Conservation (phyloP, 2,797 vertebrate species). For the Crenichthys baileyi region DNA sequence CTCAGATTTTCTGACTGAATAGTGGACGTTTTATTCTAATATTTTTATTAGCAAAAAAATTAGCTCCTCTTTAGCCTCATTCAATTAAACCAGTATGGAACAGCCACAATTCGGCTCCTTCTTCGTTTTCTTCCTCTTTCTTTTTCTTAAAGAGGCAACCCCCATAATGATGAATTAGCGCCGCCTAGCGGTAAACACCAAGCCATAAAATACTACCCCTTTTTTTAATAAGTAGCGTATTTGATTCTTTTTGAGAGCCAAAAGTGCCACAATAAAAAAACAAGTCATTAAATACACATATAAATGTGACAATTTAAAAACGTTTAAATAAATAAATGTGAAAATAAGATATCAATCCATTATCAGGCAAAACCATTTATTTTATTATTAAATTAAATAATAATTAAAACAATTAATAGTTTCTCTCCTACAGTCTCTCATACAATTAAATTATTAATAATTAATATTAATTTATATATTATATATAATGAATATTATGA, state of each 20-base stretch:
- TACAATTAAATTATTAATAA: neutral
- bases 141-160: neutral
- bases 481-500: no score
- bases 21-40: conserved; percentile 13
- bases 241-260: neutral
- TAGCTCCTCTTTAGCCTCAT: conserved; percentile 72
- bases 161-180: neutral
- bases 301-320: no score
- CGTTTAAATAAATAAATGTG: no score
- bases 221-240: no score
- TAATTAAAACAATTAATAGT: neutral
- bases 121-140: neutral
- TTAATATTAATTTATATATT: no score
- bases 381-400: no score
- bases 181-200: neutral
- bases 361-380: no score
- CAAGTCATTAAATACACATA: no score
- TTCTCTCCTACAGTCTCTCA: neutral
- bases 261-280: no score
- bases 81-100: conserved; percentile 78
- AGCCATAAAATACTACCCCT: neutral
- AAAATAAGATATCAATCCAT: no score
- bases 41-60: conserved; percentile 48
- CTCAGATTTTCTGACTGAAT: conserved; percentile 40
- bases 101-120: conserved; percentile 37